These are phyloP conservation scores for Clusia tigrina DNA, from an alignment of 2,888 invertebrate species.

Conservation along the genomic window DNA sequence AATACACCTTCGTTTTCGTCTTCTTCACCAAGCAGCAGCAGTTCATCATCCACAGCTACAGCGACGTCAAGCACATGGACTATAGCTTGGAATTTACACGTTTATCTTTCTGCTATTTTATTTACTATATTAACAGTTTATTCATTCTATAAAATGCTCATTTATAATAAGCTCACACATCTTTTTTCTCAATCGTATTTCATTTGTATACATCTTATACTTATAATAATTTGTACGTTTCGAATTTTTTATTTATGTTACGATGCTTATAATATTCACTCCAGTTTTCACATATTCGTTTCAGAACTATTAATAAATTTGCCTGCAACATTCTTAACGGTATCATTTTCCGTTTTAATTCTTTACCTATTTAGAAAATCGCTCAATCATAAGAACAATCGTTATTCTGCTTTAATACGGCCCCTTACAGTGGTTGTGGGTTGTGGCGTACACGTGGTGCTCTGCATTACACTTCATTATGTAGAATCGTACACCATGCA, in stretches of 20 bases:
- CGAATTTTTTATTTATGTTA: conserved; percentile 88
- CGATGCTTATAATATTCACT: conserved; percentile 90
- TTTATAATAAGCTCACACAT: conserved; percentile 86
- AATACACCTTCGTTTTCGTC: conserved; percentile 25
- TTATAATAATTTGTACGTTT: conserved; percentile 82
- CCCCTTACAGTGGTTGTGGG: conserved; percentile 81
- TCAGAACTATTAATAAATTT: conserved; percentile 85
- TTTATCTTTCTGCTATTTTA: conserved; percentile 84
- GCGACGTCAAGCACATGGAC: conserved; percentile 70
- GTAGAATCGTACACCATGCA: conserved; percentile 69
- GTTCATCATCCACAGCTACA: conserved; percentile 7
- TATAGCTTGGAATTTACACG: conserved; percentile 90
- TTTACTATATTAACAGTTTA: conserved; percentile 86
- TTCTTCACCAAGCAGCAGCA: conserved; percentile 16
- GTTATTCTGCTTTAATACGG: conserved; percentile 75
- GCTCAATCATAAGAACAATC: conserved; percentile 76
- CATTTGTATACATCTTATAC: conserved; percentile 81
- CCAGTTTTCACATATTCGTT: conserved; percentile 78
- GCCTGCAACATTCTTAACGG: conserved; percentile 85
- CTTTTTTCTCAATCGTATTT: conserved; percentile 89
- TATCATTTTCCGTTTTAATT: conserved; percentile 89
- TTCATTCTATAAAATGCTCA: conserved; percentile 84
- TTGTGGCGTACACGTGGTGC: conserved; percentile 78
- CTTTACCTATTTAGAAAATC: conserved; percentile 85
- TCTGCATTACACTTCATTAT: conserved; percentile 85